Evolutionary conservation across 2,888 invertebrate genomes (phyloP).

Genomic region (Lepeophtheirus nordmannii): DNA sequence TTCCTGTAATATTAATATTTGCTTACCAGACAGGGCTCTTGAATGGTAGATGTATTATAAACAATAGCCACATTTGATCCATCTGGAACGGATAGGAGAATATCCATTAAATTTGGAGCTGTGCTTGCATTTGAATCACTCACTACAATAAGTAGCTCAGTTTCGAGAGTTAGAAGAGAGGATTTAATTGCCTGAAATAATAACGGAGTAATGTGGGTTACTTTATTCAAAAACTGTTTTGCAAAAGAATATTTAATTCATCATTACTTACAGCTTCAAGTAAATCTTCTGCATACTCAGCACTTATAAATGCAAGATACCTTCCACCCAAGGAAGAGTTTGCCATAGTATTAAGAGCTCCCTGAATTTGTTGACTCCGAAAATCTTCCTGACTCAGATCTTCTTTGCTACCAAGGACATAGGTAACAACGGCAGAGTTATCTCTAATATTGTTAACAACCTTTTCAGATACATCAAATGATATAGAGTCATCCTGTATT

Average conservation of each 20-base stretch:
- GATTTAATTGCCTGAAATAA: slow-evolving; percentile 44
- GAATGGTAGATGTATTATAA: slow-evolving; percentile 41
- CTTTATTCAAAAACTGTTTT: neutral
- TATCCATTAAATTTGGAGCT: slow-evolving; percentile 40
- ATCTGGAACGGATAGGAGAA: slow-evolving; percentile 48
- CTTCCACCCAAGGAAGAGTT: neutral
- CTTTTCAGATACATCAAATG: neutral
- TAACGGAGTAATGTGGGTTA: slow-evolving; percentile 5
- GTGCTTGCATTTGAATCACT: slow-evolving; percentile 42
- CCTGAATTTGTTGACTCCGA: neutral
- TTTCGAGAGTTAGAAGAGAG: slow-evolving; percentile 50
- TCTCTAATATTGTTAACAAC: neutral
- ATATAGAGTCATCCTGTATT: neutral
- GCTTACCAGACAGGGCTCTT: slow-evolving; percentile 18
- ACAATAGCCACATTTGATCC: slow-evolving; percentile 67
- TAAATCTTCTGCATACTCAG: neutral
- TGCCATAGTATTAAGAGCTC: neutral
- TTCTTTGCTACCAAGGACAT: neutral
- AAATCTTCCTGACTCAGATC: neutral
- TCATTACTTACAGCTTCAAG: neutral
- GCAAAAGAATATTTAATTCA: too few species aligned
- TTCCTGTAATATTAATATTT: slow-evolving; percentile 14
- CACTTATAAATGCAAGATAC: neutral
- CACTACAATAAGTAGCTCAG: slow-evolving; percentile 66
- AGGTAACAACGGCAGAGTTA: neutral